A percentile compares a stretch with the other conserved stretches of the same genome.
phyloP scores from a whole-genome alignment of 2,797 vertebrate species.

The Pipistrellus pygmaeus region DNA sequence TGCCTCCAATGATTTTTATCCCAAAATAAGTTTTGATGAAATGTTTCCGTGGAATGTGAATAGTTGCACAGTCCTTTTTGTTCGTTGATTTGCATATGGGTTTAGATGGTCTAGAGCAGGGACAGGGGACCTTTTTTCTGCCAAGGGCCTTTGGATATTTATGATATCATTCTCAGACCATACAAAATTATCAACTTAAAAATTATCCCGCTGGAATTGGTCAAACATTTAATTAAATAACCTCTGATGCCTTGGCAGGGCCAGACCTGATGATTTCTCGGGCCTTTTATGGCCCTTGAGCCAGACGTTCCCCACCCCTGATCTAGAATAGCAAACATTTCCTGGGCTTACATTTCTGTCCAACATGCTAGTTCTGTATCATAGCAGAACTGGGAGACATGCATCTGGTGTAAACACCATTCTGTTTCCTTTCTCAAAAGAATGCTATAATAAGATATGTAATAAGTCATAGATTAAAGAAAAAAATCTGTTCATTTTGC shows the following conservation, averaged over 20 bases:
- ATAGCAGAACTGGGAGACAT: not conserved
- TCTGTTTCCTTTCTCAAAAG: not conserved
- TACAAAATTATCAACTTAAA: no score
- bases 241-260: no score
- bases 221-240: no score
- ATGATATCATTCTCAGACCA: no score
- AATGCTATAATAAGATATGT: not conserved
- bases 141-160: no score
- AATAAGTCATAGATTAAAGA: not conserved
- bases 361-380: not conserved
- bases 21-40: not conserved
- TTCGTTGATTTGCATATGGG: not conserved
- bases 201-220: no score
- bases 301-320: no score
- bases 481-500: not conserved
- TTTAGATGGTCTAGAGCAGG: not conserved
- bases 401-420: not conserved
- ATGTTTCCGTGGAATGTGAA: not conserved
- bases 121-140: no score
- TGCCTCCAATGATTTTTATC: not conserved
- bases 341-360: not conserved
- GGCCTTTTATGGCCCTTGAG: no score
- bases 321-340: not conserved
- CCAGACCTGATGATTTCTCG: no score
- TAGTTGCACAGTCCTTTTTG: not conserved